Conservation (phyloP, 2,888 invertebrate genomes). For the Eupithecia centaureata region DNA sequence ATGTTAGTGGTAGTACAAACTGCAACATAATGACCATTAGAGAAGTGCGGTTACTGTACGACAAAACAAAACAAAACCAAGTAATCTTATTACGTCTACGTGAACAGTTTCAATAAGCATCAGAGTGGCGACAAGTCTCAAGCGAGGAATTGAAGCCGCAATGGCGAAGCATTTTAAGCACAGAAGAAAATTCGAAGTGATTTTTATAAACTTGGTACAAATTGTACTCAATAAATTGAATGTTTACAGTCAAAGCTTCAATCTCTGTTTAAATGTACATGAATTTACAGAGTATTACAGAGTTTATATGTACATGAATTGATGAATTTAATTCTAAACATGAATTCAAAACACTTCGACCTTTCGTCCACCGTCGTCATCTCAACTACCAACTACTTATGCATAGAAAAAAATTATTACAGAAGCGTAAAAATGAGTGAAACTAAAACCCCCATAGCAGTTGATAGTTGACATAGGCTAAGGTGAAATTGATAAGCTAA, state of each 20-base stretch:
- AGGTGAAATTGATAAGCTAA: constrained; percentile 68
- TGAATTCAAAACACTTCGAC: constrained; percentile 61
- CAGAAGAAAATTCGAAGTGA: constrained; percentile 71
- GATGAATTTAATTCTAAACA: constrained; percentile 21
- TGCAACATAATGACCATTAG: constrained; percentile 85
- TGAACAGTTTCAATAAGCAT: constrained; percentile 80
- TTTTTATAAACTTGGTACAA: neutral
- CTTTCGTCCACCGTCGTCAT: constrained; percentile 75
- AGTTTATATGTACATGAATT: neutral
- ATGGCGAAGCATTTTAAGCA: constrained; percentile 80
- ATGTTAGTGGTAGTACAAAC: constrained; percentile 84
- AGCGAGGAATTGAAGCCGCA: constrained; percentile 81
- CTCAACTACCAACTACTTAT: constrained; percentile 81
- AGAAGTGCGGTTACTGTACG: constrained; percentile 83
- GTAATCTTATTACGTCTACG: constrained; percentile 80
- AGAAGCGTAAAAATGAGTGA: constrained; percentile 66
- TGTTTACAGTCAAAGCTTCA: neutral
- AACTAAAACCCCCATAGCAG: constrained; percentile 75
- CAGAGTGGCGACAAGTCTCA: constrained; percentile 78
- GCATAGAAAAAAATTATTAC: constrained; percentile 59
- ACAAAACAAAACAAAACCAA: constrained; percentile 82
- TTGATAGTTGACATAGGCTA: constrained; percentile 79
- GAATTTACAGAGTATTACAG: neutral
- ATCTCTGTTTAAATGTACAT: neutral
- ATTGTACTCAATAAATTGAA: neutral